Conservation (phyloP, 2,113 vertebrate genomes). For the Lanius ludovicianus region DNA sequence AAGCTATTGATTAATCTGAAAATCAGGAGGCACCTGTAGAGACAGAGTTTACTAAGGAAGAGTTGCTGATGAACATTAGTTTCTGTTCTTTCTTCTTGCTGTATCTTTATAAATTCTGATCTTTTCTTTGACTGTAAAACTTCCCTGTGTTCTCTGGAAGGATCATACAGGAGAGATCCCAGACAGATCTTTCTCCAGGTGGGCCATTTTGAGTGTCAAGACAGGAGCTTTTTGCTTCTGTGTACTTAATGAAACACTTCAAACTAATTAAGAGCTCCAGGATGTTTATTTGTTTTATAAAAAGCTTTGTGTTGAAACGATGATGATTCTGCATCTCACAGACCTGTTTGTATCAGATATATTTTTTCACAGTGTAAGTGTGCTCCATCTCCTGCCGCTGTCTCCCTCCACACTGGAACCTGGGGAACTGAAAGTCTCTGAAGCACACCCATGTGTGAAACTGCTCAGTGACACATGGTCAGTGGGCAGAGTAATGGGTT, state of each 20-base stretch:
- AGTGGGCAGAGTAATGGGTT: not conserved
- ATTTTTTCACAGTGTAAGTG: not conserved
- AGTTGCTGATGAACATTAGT: not conserved
- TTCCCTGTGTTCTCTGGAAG: not conserved
- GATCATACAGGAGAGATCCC: not conserved
- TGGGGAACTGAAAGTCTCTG: not conserved
- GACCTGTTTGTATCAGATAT: not conserved
- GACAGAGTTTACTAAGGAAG: not conserved
- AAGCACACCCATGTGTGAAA: not conserved
- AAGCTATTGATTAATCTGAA: not conserved
- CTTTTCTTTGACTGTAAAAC: not conserved
- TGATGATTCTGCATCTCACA: not conserved
- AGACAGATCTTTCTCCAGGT: not conserved
- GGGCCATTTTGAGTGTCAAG: not conserved
- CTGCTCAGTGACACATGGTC: not conserved
- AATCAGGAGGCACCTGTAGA: not conserved
- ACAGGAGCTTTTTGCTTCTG: not conserved
- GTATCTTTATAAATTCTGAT: not conserved
- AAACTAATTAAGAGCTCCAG: not conserved
- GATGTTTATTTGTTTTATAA: not conserved
- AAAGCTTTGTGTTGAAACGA: not conserved
- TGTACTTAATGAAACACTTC: not conserved
- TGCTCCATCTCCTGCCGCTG: not conserved
- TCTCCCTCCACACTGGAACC: not conserved
- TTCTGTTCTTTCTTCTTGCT: not conserved